These are phyloP conservation scores for Silurus asotus DNA, from an alignment of 2,113 vertebrate genomes.

Conservation along the genomic window DNA sequence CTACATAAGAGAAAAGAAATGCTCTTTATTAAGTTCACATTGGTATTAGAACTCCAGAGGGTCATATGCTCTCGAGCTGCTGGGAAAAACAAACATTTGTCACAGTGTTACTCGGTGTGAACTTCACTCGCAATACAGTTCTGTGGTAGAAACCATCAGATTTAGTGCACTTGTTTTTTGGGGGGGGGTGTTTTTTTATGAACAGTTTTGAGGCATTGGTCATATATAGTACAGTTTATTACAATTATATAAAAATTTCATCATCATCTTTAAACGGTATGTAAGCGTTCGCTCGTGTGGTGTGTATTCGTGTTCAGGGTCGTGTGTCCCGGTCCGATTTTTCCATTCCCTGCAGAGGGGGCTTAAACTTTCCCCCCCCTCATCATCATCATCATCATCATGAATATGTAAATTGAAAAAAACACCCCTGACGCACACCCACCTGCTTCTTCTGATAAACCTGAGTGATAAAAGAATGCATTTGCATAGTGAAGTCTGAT, in stretches of 20 bases:
- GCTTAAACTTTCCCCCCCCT: background rate
- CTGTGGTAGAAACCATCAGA: too few relatives aligned
- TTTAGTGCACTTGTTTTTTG: background rate
- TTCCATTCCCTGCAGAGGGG: background rate
- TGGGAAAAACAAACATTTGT: background rate
- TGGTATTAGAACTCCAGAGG: background rate
- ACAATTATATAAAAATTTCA: too few relatives aligned
- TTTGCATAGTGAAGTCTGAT: conserved; percentile 13
- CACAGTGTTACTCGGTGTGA: too few relatives aligned
- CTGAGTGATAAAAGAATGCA: background rate
- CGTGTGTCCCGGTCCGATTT: background rate
- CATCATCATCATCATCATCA: too few relatives aligned
- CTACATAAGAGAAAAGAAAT: background rate
- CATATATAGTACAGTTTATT: background rate
- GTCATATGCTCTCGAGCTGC: background rate
- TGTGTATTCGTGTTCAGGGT: background rate
- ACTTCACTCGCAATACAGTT: background rate
- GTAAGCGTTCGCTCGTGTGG: background rate
- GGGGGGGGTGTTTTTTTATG: background rate
- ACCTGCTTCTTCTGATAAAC: conserved; percentile 9
- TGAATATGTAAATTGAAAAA: conserved; percentile 9
- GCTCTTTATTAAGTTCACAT: background rate
- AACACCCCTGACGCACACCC: background rate
- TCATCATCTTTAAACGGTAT: background rate
- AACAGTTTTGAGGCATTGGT: background rate